Conservation (phyloP, 2,797 vertebrate genomes). For the Buceros bicornis region DNA sequence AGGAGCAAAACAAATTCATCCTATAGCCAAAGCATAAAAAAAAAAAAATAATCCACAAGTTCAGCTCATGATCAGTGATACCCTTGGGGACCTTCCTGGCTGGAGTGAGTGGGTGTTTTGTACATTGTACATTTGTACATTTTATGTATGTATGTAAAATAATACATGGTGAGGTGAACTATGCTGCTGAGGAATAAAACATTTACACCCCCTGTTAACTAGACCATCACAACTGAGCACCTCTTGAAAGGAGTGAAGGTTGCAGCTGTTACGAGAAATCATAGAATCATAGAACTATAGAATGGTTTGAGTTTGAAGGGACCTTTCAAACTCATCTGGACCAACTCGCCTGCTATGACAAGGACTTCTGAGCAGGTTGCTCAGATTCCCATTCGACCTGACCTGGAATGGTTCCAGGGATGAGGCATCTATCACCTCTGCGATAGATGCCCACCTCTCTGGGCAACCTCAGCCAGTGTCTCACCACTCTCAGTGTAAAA, state of each 20-base stretch:
- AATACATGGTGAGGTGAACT: not conserved
- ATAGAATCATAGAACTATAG: not conserved
- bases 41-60: not conserved
- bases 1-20: not conserved
- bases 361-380: not conserved
- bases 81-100: not conserved
- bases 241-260: not conserved
- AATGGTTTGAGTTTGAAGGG: not conserved
- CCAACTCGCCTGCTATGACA: not conserved
- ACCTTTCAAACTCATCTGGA: not conserved
- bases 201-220: not conserved
- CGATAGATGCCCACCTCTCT: not conserved
- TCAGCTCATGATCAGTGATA: not conserved
- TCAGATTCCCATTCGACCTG: not conserved
- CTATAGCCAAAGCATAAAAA: not conserved
- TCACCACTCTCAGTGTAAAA: not conserved
- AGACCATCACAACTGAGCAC: not conserved
- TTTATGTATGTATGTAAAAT: not conserved
- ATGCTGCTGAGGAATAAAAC: not conserved
- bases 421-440: not conserved
- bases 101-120: not conserved
- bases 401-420: not conserved
- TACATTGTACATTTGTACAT: too few species aligned
- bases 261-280: not conserved
- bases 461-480: not conserved